Conservation (phyloP, 2,797 vertebrate genomes). For the Typhlichthys subterraneus region DNA sequence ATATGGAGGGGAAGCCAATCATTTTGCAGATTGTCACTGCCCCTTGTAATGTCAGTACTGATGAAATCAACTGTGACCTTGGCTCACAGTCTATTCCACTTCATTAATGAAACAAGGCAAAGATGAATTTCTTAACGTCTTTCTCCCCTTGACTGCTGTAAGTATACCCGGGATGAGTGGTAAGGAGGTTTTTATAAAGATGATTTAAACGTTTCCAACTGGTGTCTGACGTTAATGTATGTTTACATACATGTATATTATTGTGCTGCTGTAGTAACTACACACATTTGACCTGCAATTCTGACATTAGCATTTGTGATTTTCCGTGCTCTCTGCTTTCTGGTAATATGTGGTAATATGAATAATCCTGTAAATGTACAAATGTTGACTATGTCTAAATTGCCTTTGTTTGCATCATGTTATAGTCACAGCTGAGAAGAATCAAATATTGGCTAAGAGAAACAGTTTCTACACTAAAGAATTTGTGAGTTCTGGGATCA, state of each 20-base stretch:
- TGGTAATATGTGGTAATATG: too few relatives aligned
- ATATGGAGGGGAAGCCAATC: slow-evolving; percentile 20
- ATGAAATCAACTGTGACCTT: slow-evolving; percentile 12
- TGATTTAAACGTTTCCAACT: not conserved
- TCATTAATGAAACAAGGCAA: not conserved
- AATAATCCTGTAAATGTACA: too few relatives aligned
- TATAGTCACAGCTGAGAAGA: not conserved
- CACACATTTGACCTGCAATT: too few relatives aligned
- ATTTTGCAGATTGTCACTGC: slow-evolving; percentile 21
- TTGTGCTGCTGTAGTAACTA: too few relatives aligned
- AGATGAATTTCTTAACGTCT: not conserved
- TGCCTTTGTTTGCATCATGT: not conserved
- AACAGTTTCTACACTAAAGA: too few relatives aligned
- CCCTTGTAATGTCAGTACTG: slow-evolving; percentile 10
- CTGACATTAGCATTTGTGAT: too few relatives aligned
- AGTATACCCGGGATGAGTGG: not conserved
- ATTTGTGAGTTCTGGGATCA: too few relatives aligned
- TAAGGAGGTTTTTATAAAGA: not conserved
- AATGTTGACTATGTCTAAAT: not conserved
- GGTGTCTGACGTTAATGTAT: not conserved
- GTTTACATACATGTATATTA: too few relatives aligned
- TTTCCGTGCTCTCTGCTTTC: too few relatives aligned
- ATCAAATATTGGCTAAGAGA: not conserved
- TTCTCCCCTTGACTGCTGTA: not conserved
- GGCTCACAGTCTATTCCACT: not conserved